phyloP scores from a whole-genome alignment of 2,797 vertebrate species.

The Pteronotus mesoamericanus region DNA sequence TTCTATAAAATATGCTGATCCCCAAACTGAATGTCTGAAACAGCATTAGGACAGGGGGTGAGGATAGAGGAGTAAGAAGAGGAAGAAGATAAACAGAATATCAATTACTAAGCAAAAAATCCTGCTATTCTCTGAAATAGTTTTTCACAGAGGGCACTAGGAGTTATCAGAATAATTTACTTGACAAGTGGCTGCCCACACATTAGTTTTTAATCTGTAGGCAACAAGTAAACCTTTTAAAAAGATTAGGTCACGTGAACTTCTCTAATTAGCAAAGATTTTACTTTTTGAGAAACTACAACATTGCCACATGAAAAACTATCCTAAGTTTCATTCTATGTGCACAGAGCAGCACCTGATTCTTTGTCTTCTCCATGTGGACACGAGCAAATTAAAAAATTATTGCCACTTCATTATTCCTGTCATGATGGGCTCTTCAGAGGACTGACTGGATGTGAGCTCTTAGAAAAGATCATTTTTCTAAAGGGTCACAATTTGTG shows the following conservation, averaged over 20 bases:
- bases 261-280: not conserved
- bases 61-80: not conserved
- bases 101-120: not conserved
- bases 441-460: not conserved
- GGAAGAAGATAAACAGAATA: not conserved
- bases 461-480: not conserved
- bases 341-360: not conserved
- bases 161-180: not conserved
- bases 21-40: not conserved
- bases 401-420: not conserved
- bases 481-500: not conserved
- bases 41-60: not conserved
- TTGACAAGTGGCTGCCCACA: not conserved
- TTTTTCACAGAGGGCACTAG: not conserved
- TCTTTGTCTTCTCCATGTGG: not conserved
- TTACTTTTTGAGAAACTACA: not conserved
- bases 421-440: not conserved
- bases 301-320: not conserved
- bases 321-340: not conserved
- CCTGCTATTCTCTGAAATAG: not conserved
- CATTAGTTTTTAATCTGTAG: not conserved
- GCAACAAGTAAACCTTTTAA: not conserved
- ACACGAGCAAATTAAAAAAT: not conserved
- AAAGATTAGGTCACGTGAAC: not conserved
- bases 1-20: conserved; percentile 23